These are phyloP conservation scores for Synchiropus splendidus DNA, from an alignment of 2,113 vertebrate species.

Conservation along the genomic window DNA sequence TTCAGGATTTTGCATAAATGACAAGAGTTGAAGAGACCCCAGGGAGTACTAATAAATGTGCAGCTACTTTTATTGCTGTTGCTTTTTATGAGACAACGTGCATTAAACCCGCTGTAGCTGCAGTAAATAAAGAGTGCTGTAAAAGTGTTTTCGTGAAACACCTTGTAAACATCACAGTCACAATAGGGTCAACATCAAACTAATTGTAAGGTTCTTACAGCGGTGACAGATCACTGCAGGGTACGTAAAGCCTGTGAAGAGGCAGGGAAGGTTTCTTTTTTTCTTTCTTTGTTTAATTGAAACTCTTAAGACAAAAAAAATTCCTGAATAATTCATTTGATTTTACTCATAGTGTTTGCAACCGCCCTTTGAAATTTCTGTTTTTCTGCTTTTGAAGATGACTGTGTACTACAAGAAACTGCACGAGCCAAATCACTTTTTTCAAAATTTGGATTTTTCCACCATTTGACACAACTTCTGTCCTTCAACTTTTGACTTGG, in stretches of 20 bases:
- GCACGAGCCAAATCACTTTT: too few relatives aligned
- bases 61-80: conserved; percentile 54
- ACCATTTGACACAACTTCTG: too few relatives aligned
- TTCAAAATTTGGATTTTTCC: too few relatives aligned
- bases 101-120: conserved; percentile 60
- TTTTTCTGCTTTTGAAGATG: too few relatives aligned
- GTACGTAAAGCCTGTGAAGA: too few relatives aligned
- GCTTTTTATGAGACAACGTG: conserved; percentile 65
- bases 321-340: too few relatives aligned
- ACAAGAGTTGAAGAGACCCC: conserved; percentile 55
- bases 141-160: conserved; percentile 59
- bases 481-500: too few relatives aligned
- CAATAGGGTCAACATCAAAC: conserved; percentile 59
- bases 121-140: conserved; percentile 64
- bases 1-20: conserved; percentile 24
- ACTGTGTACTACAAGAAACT: too few relatives aligned
- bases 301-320: too few relatives aligned
- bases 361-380: too few relatives aligned
- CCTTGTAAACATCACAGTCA: conserved; percentile 66
- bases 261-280: not conserved
- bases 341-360: too few relatives aligned
- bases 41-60: conserved; percentile 55
- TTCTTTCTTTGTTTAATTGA: too few relatives aligned
- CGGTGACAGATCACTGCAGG: conserved; percentile 40
- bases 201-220: conserved; percentile 44